Conservation (phyloP, 2,797 vertebrate species). For the Muscicapa striata region DNA sequence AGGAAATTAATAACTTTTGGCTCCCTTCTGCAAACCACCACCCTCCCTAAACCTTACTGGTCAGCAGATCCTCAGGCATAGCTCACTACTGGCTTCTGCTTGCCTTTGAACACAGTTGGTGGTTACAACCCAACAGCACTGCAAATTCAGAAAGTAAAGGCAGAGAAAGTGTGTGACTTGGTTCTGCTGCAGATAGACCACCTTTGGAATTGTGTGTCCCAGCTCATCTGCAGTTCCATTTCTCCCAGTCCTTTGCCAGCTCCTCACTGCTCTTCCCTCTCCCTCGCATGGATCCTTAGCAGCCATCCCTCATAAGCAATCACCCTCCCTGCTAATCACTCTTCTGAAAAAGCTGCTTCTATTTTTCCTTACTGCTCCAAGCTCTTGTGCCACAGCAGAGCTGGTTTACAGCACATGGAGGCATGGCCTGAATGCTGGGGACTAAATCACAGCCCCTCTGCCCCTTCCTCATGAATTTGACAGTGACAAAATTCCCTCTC, state of each 20-base stretch:
- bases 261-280: not conserved
- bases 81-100: not conserved
- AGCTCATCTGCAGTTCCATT: not conserved
- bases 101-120: slow-evolving; percentile 5
- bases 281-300: not conserved
- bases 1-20: slow-evolving; percentile 16
- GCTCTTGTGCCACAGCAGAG: not conserved
- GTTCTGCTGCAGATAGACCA: not conserved
- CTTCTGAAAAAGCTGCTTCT: not conserved
- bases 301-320: not conserved
- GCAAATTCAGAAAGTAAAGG: not conserved
- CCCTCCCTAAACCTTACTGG: not conserved
- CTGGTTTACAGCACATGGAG: not conserved
- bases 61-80: slow-evolving; percentile 19
- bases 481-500: not conserved
- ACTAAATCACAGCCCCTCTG: not conserved
- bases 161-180: not conserved
- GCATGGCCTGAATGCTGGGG: not conserved
- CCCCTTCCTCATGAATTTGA: not conserved
- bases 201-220: not conserved
- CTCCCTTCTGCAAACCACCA: slow-evolving; percentile 7
- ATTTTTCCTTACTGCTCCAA: not conserved
- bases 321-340: not conserved
- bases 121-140: not conserved
- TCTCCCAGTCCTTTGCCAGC: not conserved